Evolutionary conservation across 2,888 invertebrate species (phyloP).

Genomic region (Vanessa cardui): DNA sequence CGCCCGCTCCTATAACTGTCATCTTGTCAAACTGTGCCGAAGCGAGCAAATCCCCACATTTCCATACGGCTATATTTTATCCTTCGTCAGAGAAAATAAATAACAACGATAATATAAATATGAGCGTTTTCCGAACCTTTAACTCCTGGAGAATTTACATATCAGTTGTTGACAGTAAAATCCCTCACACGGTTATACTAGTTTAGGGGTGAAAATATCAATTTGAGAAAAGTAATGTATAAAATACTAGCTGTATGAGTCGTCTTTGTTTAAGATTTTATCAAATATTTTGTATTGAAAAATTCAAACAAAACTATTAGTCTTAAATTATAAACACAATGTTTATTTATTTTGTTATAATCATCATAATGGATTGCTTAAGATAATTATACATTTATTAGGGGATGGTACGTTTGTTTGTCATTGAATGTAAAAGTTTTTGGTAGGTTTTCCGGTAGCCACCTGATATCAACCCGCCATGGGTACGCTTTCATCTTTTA

Average conservation of each 20-base stretch:
- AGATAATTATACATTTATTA: no score
- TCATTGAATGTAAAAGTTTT: no score
- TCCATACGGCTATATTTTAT: conserved; percentile 79
- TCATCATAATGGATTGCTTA: no score
- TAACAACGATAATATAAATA: conserved; percentile 78
- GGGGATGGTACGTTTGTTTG: no score
- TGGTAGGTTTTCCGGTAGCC: no score
- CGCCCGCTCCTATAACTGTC: conserved; percentile 72
- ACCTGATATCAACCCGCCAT: no score
- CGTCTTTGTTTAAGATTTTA: background rate
- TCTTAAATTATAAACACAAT: no score
- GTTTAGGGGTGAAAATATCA: conserved; percentile 58
- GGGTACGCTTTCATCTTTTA: no score
- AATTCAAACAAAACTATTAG: no score
- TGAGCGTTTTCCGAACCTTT: conserved; percentile 72
- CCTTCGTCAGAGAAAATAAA: conserved; percentile 79
- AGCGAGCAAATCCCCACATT: conserved; percentile 74
- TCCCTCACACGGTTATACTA: conserved; percentile 66
- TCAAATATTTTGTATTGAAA: no score
- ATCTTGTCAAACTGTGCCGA: conserved; percentile 77
- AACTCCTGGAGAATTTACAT: conserved; percentile 76
- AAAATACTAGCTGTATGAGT: background rate
- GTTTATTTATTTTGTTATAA: no score
- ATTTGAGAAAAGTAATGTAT: conserved; percentile 42
- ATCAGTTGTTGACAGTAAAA: conserved; percentile 77